A percentile compares a stretch with the other conserved stretches of the same genome.
Evolutionary conservation across 2,113 vertebrate genomes (phyloP).

Genomic region (Egretta garzetta): DNA sequence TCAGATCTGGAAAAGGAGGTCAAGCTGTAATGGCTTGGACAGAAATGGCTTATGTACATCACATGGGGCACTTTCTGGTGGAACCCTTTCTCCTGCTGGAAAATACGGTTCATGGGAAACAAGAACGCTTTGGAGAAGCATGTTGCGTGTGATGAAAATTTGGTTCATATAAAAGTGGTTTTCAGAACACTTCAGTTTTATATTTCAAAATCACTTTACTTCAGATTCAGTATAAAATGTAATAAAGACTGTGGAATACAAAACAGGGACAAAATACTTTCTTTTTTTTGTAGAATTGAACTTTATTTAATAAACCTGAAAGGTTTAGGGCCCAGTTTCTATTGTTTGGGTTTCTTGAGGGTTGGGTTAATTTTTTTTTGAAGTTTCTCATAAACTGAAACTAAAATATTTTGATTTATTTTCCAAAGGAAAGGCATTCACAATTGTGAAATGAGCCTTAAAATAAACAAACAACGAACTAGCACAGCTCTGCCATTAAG

Average conservation of each 20-base stretch:
- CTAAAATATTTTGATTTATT: slow-evolving; percentile 52
- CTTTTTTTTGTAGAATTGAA: background rate
- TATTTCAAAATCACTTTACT: slow-evolving; percentile 33
- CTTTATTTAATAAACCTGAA: slow-evolving; percentile 38
- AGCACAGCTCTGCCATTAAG: background rate
- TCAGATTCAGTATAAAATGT: slow-evolving; percentile 28
- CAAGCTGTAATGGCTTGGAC: background rate
- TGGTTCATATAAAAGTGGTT: slow-evolving; percentile 13
- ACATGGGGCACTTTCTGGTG: background rate
- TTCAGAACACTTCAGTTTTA: slow-evolving; percentile 10
- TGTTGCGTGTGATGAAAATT: slow-evolving; percentile 30
- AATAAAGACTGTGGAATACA: slow-evolving; percentile 10
- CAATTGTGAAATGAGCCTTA: slow-evolving; percentile 54
- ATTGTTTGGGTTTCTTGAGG: slow-evolving; percentile 1
- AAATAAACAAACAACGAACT: slow-evolving; percentile 59
- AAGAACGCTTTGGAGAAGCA: slow-evolving; percentile 2
- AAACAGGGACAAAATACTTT: background rate
- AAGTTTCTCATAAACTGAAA: slow-evolving; percentile 53
- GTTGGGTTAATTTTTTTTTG: background rate
- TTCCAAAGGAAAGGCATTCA: slow-evolving; percentile 38
- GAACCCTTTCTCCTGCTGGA: background rate
- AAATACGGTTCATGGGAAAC: background rate
- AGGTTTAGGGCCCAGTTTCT: background rate
- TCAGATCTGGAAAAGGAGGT: background rate
- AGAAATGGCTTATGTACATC: background rate